Percentiles rank a stretch among this genome's conserved stretches.
phyloP scores from a whole-genome alignment of 2,113 vertebrate species.

The Desmodus rotundus region DNA sequence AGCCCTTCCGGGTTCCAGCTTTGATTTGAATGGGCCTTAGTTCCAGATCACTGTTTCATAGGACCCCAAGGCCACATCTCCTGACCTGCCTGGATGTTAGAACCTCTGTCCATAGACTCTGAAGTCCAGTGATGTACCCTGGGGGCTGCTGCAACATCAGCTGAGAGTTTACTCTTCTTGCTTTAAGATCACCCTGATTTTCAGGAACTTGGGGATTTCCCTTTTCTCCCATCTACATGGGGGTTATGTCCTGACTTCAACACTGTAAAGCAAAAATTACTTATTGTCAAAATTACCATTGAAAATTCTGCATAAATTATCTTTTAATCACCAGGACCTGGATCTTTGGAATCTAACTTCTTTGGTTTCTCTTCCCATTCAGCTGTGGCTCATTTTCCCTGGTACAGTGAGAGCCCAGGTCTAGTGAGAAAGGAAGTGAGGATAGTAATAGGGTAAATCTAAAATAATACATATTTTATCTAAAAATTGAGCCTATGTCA shows the following conservation, averaged over 20 bases:
- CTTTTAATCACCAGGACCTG: not conserved
- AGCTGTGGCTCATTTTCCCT: not conserved
- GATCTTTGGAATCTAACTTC: not conserved
- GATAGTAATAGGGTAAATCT: not conserved
- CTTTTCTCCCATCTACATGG: not conserved
- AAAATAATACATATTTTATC: not conserved
- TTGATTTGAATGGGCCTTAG: not conserved
- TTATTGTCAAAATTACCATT: not conserved
- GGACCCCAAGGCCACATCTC: not conserved
- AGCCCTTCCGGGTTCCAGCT: not conserved
- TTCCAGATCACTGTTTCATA: not conserved
- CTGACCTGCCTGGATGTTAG: not conserved
- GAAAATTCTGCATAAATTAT: not conserved
- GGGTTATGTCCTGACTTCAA: not conserved
- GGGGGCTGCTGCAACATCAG: not conserved
- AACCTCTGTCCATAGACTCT: not conserved
- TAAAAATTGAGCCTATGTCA: not conserved
- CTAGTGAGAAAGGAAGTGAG: not conserved
- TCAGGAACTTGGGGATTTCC: not conserved
- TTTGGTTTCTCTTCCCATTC: not conserved
- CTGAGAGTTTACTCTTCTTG: not conserved
- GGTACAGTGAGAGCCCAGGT: not conserved
- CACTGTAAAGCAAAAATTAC: not conserved
- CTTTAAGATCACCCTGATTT: not conserved
- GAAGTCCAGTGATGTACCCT: not conserved